Base-by-base conservation (phyloP, 2,113 vertebrate species). In the Eupsittula cactorum region DNA sequence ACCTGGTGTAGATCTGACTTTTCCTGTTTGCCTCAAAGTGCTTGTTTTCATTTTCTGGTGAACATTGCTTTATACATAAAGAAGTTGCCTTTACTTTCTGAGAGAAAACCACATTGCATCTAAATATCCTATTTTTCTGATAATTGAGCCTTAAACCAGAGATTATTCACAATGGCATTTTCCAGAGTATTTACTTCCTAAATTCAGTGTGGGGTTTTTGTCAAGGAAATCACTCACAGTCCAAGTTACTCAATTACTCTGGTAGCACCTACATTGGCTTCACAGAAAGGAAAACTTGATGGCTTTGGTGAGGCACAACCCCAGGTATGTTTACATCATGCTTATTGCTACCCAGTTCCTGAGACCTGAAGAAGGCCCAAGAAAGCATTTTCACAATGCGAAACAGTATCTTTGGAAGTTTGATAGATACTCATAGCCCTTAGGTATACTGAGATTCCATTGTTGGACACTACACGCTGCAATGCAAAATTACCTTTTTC, bases 111-210 rank as follows among this genome's bases (percentile, higher is more conserved):
- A 55, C 19, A 7, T 37, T 76, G 24, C 21, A n/a, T 52, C 25
- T 62, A n/a, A 73, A 64, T 53, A 59, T 7, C 9, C 7, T 52
- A 2, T 57, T 31, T 71, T 84, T 50, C 28, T 82, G 29, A 50
- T 74, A 35, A 31, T 20, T 60, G 33, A 81, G 6, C 16, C 28
- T 29, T 47, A 29, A 73, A 24, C 13, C 27, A 69, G 73, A 65
- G 73, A 27, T 24, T 81, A 33, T 16, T 83, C 0, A 0, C 19
- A 47, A 5, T 50, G 20, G 6, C 39, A 42, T 39, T 35, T 64
- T 90, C 49, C 49, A 17, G 69, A 46, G 3, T 86, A 37, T 79
- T 81, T 68, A 3, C n/a, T 88, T 79, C 9, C 15, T 76, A 64
- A 79, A 79, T 85, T 79, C 24, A 31, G 7, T 37, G 20, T 70